These are phyloP conservation scores for Drosophila nebulosa DNA, from an alignment of 1,140 invertebrate species.

Conservation along the genomic window DNA sequence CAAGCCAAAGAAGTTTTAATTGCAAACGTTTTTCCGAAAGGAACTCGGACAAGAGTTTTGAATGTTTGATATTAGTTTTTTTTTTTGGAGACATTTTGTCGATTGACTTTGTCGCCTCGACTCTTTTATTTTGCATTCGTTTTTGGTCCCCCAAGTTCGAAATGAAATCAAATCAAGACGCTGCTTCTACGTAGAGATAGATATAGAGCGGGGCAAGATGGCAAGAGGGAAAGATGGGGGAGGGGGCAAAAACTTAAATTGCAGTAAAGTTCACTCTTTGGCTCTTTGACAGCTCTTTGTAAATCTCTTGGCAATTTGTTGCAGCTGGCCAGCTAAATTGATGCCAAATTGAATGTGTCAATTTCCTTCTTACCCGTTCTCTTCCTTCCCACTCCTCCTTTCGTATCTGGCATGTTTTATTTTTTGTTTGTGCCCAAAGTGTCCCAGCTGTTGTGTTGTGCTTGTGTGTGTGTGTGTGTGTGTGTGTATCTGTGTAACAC, in stretches of 20 bases:
- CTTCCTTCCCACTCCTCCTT: not conserved
- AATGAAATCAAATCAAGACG: slow-evolving; percentile 57
- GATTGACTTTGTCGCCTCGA: slow-evolving; percentile 52
- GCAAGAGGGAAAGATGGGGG: too few species aligned
- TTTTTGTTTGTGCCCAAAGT: slow-evolving; percentile 46
- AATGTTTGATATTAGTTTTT: slow-evolving; percentile 55
- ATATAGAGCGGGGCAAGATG: too few species aligned
- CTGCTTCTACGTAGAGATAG: not conserved
- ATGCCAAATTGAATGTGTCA: slow-evolving; percentile 71
- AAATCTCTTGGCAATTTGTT: slow-evolving; percentile 65
- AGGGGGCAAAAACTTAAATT: slow-evolving; percentile 66
- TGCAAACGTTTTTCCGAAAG: slow-evolving; percentile 31
- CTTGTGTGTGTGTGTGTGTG: slow-evolving; percentile 5
- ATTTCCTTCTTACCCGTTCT: slow-evolving; percentile 35
- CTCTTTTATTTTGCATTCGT: slow-evolving; percentile 60
- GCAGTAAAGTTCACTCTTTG: slow-evolving; percentile 30
- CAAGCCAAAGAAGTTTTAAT: slow-evolving; percentile 60
- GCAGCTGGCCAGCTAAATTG: slow-evolving; percentile 59
- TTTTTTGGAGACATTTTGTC: slow-evolving; percentile 46
- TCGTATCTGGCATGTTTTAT: slow-evolving; percentile 49
- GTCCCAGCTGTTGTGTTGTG: slow-evolving; percentile 47
- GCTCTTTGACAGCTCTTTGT: slow-evolving; percentile 41
- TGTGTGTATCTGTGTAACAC: not conserved
- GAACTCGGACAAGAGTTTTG: slow-evolving; percentile 17
- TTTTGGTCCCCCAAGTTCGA: slow-evolving; percentile 44